phyloP scores from a whole-genome alignment of 2,888 invertebrate genomes.

The Noctuana brunneofusca region DNA sequence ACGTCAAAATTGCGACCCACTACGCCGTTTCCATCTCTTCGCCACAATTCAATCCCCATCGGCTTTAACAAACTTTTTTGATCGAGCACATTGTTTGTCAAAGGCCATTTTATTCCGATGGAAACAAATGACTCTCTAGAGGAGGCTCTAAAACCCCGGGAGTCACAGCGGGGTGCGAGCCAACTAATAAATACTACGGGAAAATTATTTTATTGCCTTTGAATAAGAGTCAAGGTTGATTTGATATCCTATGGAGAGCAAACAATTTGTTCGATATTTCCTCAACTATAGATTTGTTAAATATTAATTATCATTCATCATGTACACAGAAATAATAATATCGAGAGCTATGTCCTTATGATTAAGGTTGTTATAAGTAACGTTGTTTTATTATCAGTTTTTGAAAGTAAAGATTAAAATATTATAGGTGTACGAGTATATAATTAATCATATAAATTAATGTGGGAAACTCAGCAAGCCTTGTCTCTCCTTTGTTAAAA shows the following conservation, averaged over 20 bases:
- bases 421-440: too few relatives aligned
- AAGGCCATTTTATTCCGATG: constrained; percentile 17
- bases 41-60: neutral
- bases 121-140: constrained; percentile 23
- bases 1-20: too few relatives aligned
- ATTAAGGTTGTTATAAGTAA: too few relatives aligned
- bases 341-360: neutral
- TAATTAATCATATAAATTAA: neutral
- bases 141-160: constrained; percentile 15
- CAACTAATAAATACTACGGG: constrained; percentile 8
- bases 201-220: neutral
- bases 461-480: neutral
- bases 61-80: constrained; percentile 23
- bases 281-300: neutral
- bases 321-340: neutral
- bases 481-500: constrained; percentile 4
- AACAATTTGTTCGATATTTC: neutral
- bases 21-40: neutral
- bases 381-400: too few relatives aligned
- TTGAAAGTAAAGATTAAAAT: too few relatives aligned
- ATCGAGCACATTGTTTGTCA: constrained; percentile 26
- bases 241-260: neutral
- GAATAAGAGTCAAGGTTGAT: neutral
- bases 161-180: constrained; percentile 5
- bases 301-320: too few relatives aligned